Evolutionary conservation across 2,113 vertebrate species (phyloP).

Genomic region (Mus pahari): DNA sequence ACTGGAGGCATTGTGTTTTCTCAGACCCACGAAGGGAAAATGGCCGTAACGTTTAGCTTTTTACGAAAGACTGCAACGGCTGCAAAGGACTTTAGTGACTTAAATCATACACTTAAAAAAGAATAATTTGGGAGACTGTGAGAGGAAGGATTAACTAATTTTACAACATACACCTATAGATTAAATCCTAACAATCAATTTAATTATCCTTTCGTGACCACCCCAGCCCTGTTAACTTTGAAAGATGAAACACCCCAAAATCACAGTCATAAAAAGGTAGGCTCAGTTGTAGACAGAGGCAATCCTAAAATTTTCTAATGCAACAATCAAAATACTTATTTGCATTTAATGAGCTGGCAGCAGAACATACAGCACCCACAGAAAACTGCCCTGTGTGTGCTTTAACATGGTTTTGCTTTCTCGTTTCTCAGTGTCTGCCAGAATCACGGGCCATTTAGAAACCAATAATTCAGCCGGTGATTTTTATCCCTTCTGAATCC

Average conservation of each 20-base stretch:
- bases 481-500: neutral
- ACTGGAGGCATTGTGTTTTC: neutral
- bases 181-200: neutral
- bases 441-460: neutral
- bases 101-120: neutral
- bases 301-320: neutral
- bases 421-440: neutral
- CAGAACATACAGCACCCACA: neutral
- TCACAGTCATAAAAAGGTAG: neutral
- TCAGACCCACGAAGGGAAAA: slow-evolving; percentile 14
- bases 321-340: neutral
- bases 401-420: neutral
- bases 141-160: neutral
- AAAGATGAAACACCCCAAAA: neutral
- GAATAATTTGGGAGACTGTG: neutral
- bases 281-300: neutral
- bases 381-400: neutral
- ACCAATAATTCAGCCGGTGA: neutral
- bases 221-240: neutral
- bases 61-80: neutral
- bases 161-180: neutral
- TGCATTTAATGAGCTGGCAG: neutral
- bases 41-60: neutral
- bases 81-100: neutral
- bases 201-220: neutral